Evolutionary conservation across 2,113 vertebrate genomes (phyloP), one percentile per base, ranked within the genome.

Genomic region (Podarcis muralis): DNA sequence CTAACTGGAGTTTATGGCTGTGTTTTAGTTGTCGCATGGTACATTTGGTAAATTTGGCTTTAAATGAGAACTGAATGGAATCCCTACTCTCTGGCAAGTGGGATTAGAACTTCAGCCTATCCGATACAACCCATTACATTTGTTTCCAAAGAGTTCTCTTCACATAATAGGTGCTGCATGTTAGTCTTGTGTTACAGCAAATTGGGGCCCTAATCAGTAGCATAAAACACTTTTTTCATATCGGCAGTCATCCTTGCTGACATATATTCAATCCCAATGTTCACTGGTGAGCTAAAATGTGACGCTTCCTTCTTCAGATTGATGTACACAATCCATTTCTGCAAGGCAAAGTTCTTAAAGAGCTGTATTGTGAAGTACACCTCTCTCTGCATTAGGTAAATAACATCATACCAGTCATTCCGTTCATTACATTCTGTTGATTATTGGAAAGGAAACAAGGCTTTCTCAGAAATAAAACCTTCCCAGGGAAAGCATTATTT

Each of bases 361-460:
- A n/a, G 32, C 23, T 77, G 86, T 82, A 85, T 92, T 92, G 85
- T 92, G 87, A 86, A 72, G 69, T 77, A 16, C 78, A 68, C 68
- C 90, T 57, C 40, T 90, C 30, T 87, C 89, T 88, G 48, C 80
- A 88, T 59, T n/a, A 90, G 68, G 88, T 76, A 85, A 27, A n/a
- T 48, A 48, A 85, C 68, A 77, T 40, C 90, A 11, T 1, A 87
- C 84, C 57, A 18, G 48, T 87, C 57, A 2, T 83, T 30, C 66
- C 15, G 11, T n/a, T 89, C 12, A 20, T 84, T 48, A 89, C 6
- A 18, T 92, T 84, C 83, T 79, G 79, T 66, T 85, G 62, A 53
- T 87, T 90, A 18, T 77, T 87, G 85, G 71, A 83, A 90, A 43
- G 57, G 32, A 20, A 81, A 32, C 20, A 80, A 78, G 9, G 18